A percentile compares a stretch with the other conserved stretches of the same genome.
Conservation (phyloP, 2,888 invertebrate genomes). For the Achlya flavicornis region DNA sequence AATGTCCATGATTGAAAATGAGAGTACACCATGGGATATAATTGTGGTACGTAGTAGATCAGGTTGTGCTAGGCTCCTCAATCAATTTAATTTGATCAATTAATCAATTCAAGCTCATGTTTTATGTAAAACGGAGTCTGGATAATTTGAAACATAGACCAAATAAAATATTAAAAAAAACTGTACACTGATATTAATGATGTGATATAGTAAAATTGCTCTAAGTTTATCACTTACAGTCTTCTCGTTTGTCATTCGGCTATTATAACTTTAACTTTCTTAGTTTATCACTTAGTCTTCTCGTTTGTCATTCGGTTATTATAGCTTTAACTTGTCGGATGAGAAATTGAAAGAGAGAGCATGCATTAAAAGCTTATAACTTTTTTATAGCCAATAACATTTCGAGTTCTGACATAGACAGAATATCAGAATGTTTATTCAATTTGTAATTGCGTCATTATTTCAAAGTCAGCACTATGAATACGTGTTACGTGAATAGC, state of each 20-base stretch:
- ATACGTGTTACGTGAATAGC: conserved; percentile 17
- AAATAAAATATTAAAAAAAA: no score
- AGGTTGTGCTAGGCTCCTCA: no score
- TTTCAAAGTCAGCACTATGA: conserved; percentile 3
- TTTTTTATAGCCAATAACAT: background rate
- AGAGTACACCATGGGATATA: no score
- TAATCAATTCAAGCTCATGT: no score
- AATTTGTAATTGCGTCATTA: conserved; percentile 14
- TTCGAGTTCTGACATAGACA: background rate
- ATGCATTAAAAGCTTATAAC: background rate
- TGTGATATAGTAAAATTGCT: background rate
- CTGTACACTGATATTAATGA: background rate
- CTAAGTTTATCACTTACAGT: background rate
- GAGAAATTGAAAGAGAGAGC: conserved; percentile 1
- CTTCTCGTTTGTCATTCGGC: background rate
- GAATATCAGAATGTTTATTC: conserved; percentile 2
- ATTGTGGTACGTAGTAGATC: no score
- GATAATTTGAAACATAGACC: no score
- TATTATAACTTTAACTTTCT: background rate
- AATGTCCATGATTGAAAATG: no score
- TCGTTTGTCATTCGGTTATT: background rate
- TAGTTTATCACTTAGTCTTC: background rate
- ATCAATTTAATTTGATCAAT: no score
- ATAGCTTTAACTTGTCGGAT: background rate
- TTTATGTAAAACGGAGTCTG: no score